A percentile compares a stretch with the other conserved stretches of the same genome.
These are phyloP conservation scores for Trimorus sp. DNA, from an alignment of 2,888 invertebrate species.

Conservation along the genomic window DNA sequence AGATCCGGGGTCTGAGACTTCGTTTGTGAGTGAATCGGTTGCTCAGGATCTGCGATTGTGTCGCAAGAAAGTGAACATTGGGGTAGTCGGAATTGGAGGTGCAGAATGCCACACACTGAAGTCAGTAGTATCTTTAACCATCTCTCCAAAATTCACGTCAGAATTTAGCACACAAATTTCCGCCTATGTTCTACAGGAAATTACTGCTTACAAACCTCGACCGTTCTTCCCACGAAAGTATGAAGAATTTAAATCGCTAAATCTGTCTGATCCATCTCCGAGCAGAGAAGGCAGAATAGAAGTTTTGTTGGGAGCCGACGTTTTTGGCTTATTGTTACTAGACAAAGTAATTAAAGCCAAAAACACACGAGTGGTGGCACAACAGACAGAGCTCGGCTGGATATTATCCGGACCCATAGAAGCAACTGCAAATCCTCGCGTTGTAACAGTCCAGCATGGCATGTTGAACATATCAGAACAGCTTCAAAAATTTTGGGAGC, in stretches of 20 bases:
- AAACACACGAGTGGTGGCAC: background rate
- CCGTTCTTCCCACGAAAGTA: background rate
- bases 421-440: too few relatives aligned
- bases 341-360: background rate
- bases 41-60: slow-evolving; percentile 43
- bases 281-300: background rate
- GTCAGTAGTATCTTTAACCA: background rate
- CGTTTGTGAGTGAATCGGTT: slow-evolving; percentile 58
- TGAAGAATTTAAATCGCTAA: background rate
- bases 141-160: background rate
- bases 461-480: background rate
- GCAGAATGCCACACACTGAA: background rate
- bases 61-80: background rate
- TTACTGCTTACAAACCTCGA: slow-evolving; percentile 5
- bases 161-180: background rate
- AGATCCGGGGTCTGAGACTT: slow-evolving; percentile 63
- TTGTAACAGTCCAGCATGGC: background rate
- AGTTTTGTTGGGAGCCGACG: background rate
- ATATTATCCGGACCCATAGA: slow-evolving; percentile 3
- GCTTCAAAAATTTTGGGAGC: slow-evolving; percentile 2
- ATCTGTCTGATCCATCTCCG: background rate
- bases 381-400: background rate
- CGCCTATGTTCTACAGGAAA: slow-evolving; percentile 9
- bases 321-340: background rate
- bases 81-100: slow-evolving; percentile 3